Evolutionary conservation across 2,888 invertebrate species (phyloP).

Genomic region (Dasypolia templi): DNA sequence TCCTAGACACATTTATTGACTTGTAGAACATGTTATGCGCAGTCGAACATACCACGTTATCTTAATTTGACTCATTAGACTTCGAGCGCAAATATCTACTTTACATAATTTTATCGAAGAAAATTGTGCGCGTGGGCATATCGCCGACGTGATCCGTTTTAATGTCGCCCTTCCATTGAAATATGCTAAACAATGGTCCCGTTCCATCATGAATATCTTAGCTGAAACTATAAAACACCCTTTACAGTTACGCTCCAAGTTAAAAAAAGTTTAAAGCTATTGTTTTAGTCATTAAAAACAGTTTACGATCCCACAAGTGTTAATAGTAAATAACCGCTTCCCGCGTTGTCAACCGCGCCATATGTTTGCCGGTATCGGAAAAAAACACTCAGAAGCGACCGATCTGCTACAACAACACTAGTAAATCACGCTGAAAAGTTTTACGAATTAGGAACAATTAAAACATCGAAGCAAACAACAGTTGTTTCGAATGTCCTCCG

Average conservation of each 20-base stretch:
- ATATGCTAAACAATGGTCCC: constrained; percentile 78
- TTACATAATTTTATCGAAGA: constrained; percentile 88
- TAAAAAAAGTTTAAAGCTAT: constrained; percentile 62
- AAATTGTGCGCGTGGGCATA: constrained; percentile 85
- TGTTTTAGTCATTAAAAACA: constrained; percentile 76
- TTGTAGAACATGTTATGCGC: constrained; percentile 80
- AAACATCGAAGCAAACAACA: constrained; percentile 89
- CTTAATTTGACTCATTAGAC: constrained; percentile 87
- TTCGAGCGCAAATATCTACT: constrained; percentile 83
- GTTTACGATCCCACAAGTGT: constrained; percentile 79
- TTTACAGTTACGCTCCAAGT: constrained; percentile 49
- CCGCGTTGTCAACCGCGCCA: constrained; percentile 68
- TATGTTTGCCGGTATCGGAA: constrained; percentile 74
- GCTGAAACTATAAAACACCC: constrained; percentile 57
- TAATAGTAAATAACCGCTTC: constrained; percentile 80
- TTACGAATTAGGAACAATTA: constrained; percentile 90
- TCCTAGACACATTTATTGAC: constrained; percentile 82
- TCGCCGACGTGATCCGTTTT: constrained; percentile 80
- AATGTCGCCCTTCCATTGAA: constrained; percentile 83
- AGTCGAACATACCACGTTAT: constrained; percentile 79
- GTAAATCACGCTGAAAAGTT: constrained; percentile 88
- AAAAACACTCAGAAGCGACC: constrained; percentile 75
- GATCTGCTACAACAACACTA: constrained; percentile 83
- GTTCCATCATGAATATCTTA: constrained; percentile 64
- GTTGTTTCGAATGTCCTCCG: constrained; percentile 89